These are phyloP conservation scores for Dryomyza anilis DNA, from an alignment of 2,888 invertebrate species.

Conservation along the genomic window DNA sequence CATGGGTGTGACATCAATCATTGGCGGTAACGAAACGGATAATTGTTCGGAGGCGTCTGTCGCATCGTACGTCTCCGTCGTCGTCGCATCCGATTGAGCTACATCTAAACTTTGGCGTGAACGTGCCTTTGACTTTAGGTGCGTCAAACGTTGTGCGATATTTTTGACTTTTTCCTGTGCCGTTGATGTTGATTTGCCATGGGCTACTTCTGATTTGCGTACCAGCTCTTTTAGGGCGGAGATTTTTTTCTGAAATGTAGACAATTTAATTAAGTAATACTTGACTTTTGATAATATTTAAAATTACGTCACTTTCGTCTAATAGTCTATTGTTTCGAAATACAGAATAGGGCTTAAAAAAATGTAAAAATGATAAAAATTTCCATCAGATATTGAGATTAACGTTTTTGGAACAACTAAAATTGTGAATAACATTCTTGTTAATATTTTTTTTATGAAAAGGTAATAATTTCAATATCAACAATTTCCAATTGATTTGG, in stretches of 20 bases:
- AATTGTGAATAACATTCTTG: too few species aligned
- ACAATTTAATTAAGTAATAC: not conserved
- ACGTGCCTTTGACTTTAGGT: conserved; percentile 50
- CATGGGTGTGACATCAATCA: not conserved
- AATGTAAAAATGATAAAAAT: not conserved
- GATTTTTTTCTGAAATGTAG: conserved; percentile 48
- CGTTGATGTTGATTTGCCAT: conserved; percentile 49
- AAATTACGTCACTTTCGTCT: too few species aligned
- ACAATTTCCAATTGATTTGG: too few species aligned
- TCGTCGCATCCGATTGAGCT: not conserved
- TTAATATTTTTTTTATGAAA: too few species aligned
- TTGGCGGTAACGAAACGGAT: too few species aligned
- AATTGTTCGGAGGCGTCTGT: conserved; percentile 10
- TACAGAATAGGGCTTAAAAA: too few species aligned
- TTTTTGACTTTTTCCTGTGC: conserved; percentile 54
- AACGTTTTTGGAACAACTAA: not conserved
- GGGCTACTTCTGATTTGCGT: conserved; percentile 49
- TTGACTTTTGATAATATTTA: not conserved
- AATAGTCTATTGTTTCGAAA: too few species aligned
- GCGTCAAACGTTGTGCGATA: conserved; percentile 50
- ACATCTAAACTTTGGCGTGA: conserved; percentile 43
- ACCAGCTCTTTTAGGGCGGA: conserved; percentile 53
- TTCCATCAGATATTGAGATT: not conserved
- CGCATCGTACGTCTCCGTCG: not conserved
- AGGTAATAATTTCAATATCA: too few species aligned